These are phyloP conservation scores for Apamea monoglypha DNA, from an alignment of 2,888 invertebrate genomes.

Conservation along the genomic window DNA sequence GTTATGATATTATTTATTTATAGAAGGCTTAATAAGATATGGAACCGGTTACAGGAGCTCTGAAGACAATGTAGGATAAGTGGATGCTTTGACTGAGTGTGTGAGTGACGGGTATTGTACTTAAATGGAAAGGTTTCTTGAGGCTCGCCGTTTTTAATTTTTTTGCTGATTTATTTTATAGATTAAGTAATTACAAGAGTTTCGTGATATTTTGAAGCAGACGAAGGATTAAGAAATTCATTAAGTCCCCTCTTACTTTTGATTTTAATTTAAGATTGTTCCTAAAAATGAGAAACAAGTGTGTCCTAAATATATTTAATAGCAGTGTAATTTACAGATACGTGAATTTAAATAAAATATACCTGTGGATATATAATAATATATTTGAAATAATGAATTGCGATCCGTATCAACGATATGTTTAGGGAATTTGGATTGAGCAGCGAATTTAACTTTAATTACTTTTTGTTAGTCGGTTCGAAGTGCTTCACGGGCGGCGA, in stretches of 20 bases:
- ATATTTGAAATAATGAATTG: constrained; percentile 10
- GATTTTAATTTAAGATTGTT: constrained; percentile 62
- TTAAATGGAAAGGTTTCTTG: constrained; percentile 22
- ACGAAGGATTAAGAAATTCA: constrained; percentile 47
- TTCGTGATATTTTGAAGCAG: constrained; percentile 39
- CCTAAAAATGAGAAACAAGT: constrained; percentile 17
- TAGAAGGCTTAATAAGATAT: constrained; percentile 56
- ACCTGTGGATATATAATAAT: constrained; percentile 1
- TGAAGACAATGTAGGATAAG: constrained; percentile 61
- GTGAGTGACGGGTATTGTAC: constrained; percentile 51
- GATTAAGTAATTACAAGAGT: constrained; percentile 55
- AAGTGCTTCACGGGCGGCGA: constrained; percentile 26
- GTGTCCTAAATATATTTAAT: constrained; percentile 18
- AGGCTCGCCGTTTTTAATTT: constrained; percentile 41
- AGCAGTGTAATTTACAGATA: constrained; percentile 10
- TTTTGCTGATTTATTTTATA: constrained; percentile 53
- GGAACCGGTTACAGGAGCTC: constrained; percentile 55
- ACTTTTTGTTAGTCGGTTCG: constrained; percentile 17
- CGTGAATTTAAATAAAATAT: constrained; percentile 1
- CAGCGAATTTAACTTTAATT: constrained; percentile 35
- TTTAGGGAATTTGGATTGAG: constrained; percentile 14
- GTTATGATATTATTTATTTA: constrained; percentile 75
- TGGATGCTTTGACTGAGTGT: constrained; percentile 30
- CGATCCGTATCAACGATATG: neutral
- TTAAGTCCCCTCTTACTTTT: constrained; percentile 15